Percentiles rank a stretch among this genome's conserved stretches.
Evolutionary conservation across 1,140 invertebrate species (phyloP).

Genomic region (Calosoma granatense): DNA sequence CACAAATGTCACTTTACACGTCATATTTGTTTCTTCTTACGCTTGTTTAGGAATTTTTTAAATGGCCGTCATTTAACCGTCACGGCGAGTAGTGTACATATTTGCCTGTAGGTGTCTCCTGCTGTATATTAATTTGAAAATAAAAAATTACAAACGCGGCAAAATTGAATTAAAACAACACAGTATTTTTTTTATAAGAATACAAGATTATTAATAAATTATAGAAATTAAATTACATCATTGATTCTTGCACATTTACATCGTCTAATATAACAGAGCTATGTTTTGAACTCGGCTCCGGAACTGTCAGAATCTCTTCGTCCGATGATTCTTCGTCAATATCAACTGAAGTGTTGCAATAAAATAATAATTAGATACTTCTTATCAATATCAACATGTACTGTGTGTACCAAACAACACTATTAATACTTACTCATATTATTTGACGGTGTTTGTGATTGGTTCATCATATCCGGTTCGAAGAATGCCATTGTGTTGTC

Average conservation of each 20-base stretch:
- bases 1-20: constrained; percentile 2
- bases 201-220: too few relatives aligned
- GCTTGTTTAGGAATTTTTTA: constrained; percentile 1
- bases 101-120: background rate
- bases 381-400: too few relatives aligned
- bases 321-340: background rate
- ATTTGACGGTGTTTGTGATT: background rate
- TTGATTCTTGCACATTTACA: background rate
- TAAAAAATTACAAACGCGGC: background rate
- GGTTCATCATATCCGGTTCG: background rate
- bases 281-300: background rate
- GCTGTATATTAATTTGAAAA: background rate
- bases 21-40: background rate
- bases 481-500: background rate
- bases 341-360: background rate
- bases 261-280: background rate
- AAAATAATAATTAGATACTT: background rate
- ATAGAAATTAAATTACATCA: background rate
- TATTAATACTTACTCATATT: background rate
- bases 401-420: too few relatives aligned
- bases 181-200: too few relatives aligned
- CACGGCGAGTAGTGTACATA: background rate
- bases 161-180: too few relatives aligned
- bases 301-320: background rate
- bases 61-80: constrained; percentile 1